Evolutionary conservation across 1,140 invertebrate genomes (phyloP), one percentile per base, ranked within the genome.

Genomic region (Megalonaias nervosa): DNA sequence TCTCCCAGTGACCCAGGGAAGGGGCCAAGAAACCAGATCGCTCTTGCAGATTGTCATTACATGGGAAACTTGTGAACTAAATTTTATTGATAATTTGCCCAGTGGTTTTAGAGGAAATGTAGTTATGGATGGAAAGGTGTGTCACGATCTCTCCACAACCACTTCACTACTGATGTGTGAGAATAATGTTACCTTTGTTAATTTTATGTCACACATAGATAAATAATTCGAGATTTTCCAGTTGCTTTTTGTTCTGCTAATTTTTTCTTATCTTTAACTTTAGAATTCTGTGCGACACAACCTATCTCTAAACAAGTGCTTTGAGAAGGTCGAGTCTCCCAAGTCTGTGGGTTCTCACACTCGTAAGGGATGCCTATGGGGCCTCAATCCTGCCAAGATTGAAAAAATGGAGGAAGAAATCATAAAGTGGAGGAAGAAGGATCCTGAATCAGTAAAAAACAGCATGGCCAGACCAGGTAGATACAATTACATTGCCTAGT

Each of bases 341-440:
- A 97, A 98, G 85, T 77, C 86, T 66, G 84, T 84, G 78, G 90
- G 88, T 13, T 88, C 89, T 55, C 89, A 85, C 68, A 86, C 90
- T 23, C 87, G 92, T 67, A 93, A 93, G 85, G 92, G 97, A 6
- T 99, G 97, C 87, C 92, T 98, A 70, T 99, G 98, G 98, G 97
- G 97, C 1, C 96, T 99, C 92, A 98, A 98, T 92, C 97, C 97
- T 0, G 94, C 94, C 19, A 98, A 98, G 90, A 94, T 97, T 21
- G 93, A 94, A 31, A 99, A 99, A 92, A 98, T 99, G 97, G 97
- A 98, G 82, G 97, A 99, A 89, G 97, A 99, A 90, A 96, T 99
- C 62, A 95, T 96, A 83, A 99, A 98, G 89, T 98, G 97, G 96
- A 96, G 96, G 13, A 94, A 95, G 82, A 99, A 98, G 91, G 97